Conservation (phyloP, 2,797 vertebrate species). For the Pseudocheirus occidentalis region DNA sequence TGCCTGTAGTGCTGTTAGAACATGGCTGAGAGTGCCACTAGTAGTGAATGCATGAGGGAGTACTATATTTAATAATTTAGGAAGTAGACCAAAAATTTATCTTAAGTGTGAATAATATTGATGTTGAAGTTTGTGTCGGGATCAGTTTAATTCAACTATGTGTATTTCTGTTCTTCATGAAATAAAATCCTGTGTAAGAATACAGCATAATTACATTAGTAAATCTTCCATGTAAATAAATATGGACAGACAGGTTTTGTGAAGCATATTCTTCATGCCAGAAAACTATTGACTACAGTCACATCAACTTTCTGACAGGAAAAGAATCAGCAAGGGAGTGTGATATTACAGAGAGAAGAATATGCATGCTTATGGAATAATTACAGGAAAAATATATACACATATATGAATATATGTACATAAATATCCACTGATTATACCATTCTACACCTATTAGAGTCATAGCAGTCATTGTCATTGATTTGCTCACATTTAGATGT, state of each 20-base stretch:
- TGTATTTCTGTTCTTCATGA: conserved; percentile 9
- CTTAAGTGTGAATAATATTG: neutral
- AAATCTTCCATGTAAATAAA: conserved; percentile 37
- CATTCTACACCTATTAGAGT: neutral
- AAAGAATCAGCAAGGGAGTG: neutral
- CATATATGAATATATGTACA: neutral
- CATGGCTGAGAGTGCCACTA: conserved; percentile 47
- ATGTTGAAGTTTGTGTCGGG: neutral
- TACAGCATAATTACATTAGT: conserved; percentile 20
- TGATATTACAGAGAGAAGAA: neutral
- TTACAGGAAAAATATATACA: neutral
- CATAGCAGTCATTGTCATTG: neutral
- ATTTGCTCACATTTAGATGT: neutral
- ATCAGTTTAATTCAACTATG: conserved; percentile 37
- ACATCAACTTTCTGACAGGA: neutral
- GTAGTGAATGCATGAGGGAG: conserved; percentile 5
- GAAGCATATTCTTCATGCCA: conserved; percentile 22
- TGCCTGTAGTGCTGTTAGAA: conserved; percentile 30
- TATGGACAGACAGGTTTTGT: conserved; percentile 33
- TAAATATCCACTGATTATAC: neutral
- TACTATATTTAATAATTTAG: conserved; percentile 28
- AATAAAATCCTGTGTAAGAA: conserved; percentile 22
- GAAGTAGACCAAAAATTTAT: conserved; percentile 29
- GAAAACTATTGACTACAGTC: neutral
- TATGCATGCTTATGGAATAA: neutral